Evolutionary conservation across 2,797 vertebrate genomes (phyloP).

Genomic region (Nothura maculosa): DNA sequence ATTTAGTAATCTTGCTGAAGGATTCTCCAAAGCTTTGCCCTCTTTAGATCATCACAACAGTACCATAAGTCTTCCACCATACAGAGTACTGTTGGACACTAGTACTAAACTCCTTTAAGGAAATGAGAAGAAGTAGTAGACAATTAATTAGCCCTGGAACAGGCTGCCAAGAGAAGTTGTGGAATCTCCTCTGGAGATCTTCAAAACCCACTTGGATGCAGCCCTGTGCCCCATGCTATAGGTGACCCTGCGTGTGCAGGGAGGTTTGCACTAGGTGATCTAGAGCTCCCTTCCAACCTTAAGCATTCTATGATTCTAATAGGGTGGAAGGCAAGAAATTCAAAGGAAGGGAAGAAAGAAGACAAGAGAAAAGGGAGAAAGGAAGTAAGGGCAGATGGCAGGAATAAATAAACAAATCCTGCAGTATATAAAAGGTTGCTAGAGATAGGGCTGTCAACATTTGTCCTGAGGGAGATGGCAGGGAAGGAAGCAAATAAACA

Average conservation of each 20-base stretch:
- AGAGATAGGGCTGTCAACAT: not conserved
- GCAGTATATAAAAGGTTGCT: not conserved
- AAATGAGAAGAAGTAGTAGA: not conserved
- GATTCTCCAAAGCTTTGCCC: not conserved
- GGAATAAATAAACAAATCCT: accelerated
- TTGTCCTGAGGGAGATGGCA: not conserved
- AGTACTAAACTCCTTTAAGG: not conserved
- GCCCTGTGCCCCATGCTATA: too few relatives aligned
- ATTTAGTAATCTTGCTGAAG: not conserved
- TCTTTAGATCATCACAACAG: not conserved
- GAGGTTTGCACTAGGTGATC: too few relatives aligned
- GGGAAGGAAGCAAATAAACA: not conserved
- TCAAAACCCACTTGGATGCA: too few relatives aligned
- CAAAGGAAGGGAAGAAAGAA: not conserved
- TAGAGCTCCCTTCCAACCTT: too few relatives aligned
- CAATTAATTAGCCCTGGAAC: too few relatives aligned
- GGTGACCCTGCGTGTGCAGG: too few relatives aligned
- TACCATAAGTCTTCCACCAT: not conserved
- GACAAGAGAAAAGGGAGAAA: not conserved
- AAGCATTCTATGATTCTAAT: too few relatives aligned
- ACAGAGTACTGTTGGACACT: not conserved
- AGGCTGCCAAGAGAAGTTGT: too few relatives aligned
- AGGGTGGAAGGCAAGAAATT: not conserved
- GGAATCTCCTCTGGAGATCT: too few relatives aligned
- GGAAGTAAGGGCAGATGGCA: not conserved